Percentiles rank a stretch among this genome's conserved stretches.
phyloP scores from a whole-genome alignment of 2,888 invertebrate genomes.

The Acleris cristana region DNA sequence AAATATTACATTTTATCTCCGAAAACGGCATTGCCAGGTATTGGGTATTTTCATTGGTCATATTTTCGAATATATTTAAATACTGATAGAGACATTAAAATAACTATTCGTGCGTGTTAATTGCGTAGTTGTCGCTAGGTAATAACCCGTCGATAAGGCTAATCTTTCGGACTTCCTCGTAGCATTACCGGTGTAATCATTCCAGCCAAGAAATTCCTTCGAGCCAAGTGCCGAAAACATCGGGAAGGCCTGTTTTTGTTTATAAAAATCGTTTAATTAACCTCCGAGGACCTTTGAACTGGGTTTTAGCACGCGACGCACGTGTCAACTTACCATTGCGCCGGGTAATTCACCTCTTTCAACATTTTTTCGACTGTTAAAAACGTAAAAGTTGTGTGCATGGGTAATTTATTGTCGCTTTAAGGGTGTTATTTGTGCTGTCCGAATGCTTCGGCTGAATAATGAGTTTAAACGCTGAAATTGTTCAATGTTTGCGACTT shows the following conservation, averaged over 20 bases:
- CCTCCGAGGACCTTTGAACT: conserved; percentile 47
- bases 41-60: too few species aligned
- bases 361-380: conserved; percentile 30
- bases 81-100: conserved; percentile 18
- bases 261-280: conserved; percentile 59
- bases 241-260: conserved; percentile 48
- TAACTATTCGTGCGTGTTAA: conserved; percentile 19
- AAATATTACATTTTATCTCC: too few species aligned
- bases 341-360: conserved; percentile 29
- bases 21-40: too few species aligned
- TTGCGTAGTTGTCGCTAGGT: conserved; percentile 8
- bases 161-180: conserved; percentile 14
- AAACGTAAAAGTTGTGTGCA: conserved; percentile 31
- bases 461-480: conserved; percentile 21
- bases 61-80: background rate
- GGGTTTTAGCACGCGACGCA: conserved; percentile 48
- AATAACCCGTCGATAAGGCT: conserved; percentile 16
- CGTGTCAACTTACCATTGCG: conserved; percentile 39
- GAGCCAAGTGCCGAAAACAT: conserved; percentile 44
- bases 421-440: conserved; percentile 28
- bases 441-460: conserved; percentile 7
- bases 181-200: conserved; percentile 24
- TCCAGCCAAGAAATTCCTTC: conserved; percentile 38
- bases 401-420: conserved; percentile 30
- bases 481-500: conserved; percentile 12